These are phyloP conservation scores for Hofmannophila pseudospretella DNA, from an alignment of 2,888 invertebrate genomes.

Conservation along the genomic window DNA sequence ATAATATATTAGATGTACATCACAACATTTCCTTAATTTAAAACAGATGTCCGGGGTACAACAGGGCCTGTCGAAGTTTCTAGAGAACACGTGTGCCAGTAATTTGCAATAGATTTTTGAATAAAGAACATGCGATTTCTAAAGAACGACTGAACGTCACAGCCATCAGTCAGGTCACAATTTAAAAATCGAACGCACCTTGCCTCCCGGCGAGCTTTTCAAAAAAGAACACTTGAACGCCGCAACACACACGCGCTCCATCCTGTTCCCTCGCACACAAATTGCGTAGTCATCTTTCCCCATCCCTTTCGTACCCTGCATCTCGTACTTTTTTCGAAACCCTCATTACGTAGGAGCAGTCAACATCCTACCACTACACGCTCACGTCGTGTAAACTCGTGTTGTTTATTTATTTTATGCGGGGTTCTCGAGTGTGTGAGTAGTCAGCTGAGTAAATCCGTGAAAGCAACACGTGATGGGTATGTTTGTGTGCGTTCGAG, in stretches of 20 bases:
- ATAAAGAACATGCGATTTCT: too few relatives aligned
- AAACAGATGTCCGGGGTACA: too few relatives aligned
- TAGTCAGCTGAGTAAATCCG: conserved; percentile 61
- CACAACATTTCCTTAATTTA: too few relatives aligned
- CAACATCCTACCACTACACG: conserved; percentile 50
- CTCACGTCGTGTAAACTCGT: conserved; percentile 33
- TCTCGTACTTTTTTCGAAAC: conserved; percentile 55
- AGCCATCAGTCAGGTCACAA: conserved; percentile 64
- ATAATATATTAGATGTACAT: too few relatives aligned
- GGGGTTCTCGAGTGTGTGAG: conserved; percentile 39
- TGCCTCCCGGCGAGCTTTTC: conserved; percentile 69
- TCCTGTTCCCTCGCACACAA: conserved; percentile 30
- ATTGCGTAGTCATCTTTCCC: conserved; percentile 6
- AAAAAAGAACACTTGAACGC: conserved; percentile 54
- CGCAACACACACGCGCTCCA: conserved; percentile 38
- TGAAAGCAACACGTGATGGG: conserved; percentile 36
- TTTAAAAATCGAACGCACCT: conserved; percentile 70
- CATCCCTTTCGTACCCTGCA: conserved; percentile 42
- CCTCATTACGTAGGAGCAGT: conserved; percentile 60
- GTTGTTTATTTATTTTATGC: conserved; percentile 41
- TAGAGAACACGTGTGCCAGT: too few relatives aligned
- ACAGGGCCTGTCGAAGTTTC: too few relatives aligned
- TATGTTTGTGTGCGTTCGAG: conserved; percentile 24
- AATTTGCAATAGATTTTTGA: too few relatives aligned
- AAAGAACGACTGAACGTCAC: conserved; percentile 43